These are phyloP conservation scores for Melipona quadrifasciata DNA, from an alignment of 1,140 invertebrate species.

Conservation along the genomic window DNA sequence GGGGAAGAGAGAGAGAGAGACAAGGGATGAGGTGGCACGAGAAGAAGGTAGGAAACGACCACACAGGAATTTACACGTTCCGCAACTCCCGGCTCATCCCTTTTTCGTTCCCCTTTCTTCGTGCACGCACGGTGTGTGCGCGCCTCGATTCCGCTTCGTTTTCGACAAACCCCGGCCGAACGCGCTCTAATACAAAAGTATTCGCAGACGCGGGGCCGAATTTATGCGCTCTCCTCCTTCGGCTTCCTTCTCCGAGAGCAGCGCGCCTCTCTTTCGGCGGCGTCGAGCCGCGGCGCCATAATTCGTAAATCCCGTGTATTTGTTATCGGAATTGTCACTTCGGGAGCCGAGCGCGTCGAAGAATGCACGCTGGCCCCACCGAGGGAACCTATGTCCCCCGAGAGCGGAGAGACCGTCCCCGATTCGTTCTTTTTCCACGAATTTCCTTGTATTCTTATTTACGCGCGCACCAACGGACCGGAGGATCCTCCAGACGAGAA, in stretches of 20 bases:
- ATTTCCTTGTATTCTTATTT: conserved; percentile 40
- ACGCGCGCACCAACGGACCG: neutral
- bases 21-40: conserved; percentile 21
- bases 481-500: conserved; percentile 14
- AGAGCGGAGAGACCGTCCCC: neutral
- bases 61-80: conserved; percentile 77
- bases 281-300: conserved; percentile 34
- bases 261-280: conserved; percentile 29
- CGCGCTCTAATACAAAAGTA: conserved; percentile 56
- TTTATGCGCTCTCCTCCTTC: conserved; percentile 53
- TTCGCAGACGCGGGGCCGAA: conserved; percentile 47
- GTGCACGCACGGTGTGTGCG: neutral
- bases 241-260: conserved; percentile 16
- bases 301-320: conserved; percentile 56
- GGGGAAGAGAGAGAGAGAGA: neutral
- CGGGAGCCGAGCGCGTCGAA: conserved; percentile 24
- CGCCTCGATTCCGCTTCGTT: conserved; percentile 23
- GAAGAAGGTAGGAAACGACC: conserved; percentile 63
- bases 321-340: conserved; percentile 62
- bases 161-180: neutral
- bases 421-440: conserved; percentile 15
- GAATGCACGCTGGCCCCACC: conserved; percentile 1
- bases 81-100: conserved; percentile 58
- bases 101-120: conserved; percentile 39
- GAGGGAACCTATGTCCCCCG: neutral